Evolutionary conservation across 2,888 invertebrate species (phyloP).

Genomic region (Lasioglossum marginatum): DNA sequence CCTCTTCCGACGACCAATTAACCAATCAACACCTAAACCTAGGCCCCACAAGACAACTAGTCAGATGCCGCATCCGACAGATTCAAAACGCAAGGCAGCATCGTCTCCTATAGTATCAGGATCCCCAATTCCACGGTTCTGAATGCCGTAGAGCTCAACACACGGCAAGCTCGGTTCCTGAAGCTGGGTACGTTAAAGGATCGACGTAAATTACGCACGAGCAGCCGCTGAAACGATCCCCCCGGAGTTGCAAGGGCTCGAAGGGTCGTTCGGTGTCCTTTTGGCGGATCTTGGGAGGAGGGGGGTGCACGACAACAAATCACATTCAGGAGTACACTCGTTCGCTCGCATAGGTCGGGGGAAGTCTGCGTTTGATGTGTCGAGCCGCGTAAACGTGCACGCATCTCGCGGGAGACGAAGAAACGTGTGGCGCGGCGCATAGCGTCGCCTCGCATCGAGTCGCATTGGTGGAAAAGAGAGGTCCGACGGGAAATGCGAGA

Average conservation of each 20-base stretch:
- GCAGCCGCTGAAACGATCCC: constrained; percentile 31
- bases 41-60: not conserved
- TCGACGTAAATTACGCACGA: constrained; percentile 48
- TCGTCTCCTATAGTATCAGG: not conserved
- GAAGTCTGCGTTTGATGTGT: constrained; percentile 67
- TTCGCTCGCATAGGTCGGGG: constrained; percentile 12
- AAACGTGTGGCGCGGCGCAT: not conserved
- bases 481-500: not conserved
- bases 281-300: constrained; percentile 9
- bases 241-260: constrained; percentile 26
- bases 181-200: constrained; percentile 1
- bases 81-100: not conserved
- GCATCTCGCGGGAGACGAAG: not conserved
- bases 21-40: too few species aligned
- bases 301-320: constrained; percentile 64
- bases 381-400: constrained; percentile 37
- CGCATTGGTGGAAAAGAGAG: not conserved
- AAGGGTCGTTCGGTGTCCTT: constrained; percentile 26
- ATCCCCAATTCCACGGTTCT: not conserved
- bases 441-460: not conserved
- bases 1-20: too few species aligned
- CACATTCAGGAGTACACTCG: constrained; percentile 62
- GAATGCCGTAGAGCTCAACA: not conserved
- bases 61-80: not conserved
- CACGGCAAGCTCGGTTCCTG: not conserved